phyloP scores from a whole-genome alignment of 2,113 vertebrate genomes.

The Centropus unirufus region DNA sequence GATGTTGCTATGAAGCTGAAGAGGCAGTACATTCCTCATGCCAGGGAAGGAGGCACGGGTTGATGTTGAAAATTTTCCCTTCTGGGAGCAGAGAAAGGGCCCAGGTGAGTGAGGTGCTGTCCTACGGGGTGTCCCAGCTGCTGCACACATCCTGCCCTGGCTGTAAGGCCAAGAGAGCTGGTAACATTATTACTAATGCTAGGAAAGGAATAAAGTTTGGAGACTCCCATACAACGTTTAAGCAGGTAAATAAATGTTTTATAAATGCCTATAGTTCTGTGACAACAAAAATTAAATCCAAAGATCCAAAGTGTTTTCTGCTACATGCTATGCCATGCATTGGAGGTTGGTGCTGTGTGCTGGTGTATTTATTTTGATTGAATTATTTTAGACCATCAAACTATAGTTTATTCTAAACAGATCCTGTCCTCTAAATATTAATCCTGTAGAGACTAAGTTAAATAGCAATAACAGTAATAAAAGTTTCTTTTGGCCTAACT shows the following conservation, averaged over 20 bases:
- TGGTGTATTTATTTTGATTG: neutral
- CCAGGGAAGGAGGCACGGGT: neutral
- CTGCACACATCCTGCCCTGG: neutral
- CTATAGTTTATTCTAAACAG: neutral
- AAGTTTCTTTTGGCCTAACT: neutral
- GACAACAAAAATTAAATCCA: neutral
- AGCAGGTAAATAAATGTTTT: neutral
- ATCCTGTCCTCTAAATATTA: neutral
- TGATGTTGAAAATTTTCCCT: neutral
- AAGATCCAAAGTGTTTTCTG: neutral
- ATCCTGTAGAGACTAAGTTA: neutral
- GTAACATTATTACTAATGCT: neutral
- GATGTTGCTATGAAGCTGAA: neutral
- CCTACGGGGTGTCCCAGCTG: neutral
- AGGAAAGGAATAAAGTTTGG: neutral
- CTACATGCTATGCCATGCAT: accelerated
- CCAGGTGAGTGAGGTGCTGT: accelerated
- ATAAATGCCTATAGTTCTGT: neutral
- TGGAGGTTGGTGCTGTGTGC: neutral
- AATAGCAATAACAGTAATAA: neutral
- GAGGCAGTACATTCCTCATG: neutral
- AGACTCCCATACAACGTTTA: neutral
- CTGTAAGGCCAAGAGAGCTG: neutral
- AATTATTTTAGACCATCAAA: neutral
- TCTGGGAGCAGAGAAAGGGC: neutral